Evolutionary conservation across 2,797 vertebrate species (phyloP), one percentile per base, ranked within the genome.

Genomic region (Microctenopoma lineatum): DNA sequence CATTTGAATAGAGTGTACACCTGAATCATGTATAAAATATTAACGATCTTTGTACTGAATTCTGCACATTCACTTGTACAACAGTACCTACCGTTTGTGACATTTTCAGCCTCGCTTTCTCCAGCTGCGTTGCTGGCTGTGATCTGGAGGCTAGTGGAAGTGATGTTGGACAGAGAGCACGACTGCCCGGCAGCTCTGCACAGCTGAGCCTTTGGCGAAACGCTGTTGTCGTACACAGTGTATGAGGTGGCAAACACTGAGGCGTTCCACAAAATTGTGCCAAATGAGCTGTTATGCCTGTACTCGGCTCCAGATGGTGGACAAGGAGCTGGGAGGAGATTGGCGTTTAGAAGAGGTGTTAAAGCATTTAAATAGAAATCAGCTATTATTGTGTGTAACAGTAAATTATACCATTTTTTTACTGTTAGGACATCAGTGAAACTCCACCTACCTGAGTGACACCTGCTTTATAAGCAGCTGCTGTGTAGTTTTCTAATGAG

Each of bases 61-160:
- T 38, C 12, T n/a, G 42, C 27, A 16, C 46, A 21, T 4, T 12
- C n/a, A 38, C 26, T 15, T 9, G 41, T 45, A 48, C 18, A 50
- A 38, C 16, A n/a, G 5, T 29, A 60, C 84, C 46, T 74, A 93
- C 92, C 90, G 4, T 4, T 51, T 0, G 66, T 58, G 38, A 86
- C 27, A 1, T 1, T 12, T 0, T 44, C 26, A 7, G 78, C 73
- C 42, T 88, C 63, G 59, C 94, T 95, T 45, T 94, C 89, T 61
- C 94, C 94, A 0, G 83, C 90, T 3, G 64, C 5, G 27, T 94
- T 95, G 42, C 81, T 84, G 66, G 93, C 93, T 13, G 86, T 93
- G 74, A 94, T 72, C 59, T 82, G 56, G 64, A 94, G 70, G 45
- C 67, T 18, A 1, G 27, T 52, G 26, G 68, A 75, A 2, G 59